These are phyloP conservation scores for Monopterus albus DNA, from an alignment of 2,113 vertebrate species.

Conservation along the genomic window DNA sequence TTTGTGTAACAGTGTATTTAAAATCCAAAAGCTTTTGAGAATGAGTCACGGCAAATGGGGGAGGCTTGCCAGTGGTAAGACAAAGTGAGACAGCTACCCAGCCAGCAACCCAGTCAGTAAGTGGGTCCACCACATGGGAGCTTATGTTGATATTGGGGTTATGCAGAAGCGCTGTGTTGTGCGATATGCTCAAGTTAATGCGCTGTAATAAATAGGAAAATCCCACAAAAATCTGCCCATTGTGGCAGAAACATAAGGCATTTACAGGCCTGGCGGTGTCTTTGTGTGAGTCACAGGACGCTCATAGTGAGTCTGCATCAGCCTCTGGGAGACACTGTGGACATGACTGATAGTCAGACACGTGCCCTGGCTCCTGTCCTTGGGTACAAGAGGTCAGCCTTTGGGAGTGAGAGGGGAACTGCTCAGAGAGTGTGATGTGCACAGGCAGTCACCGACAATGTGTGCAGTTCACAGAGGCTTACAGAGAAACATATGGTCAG, in stretches of 20 bases:
- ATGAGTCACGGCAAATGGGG: conserved; percentile 59
- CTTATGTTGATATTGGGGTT: conserved; percentile 67
- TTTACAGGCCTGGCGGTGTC: conserved; percentile 48
- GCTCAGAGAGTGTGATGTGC: background rate
- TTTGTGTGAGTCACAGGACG: conserved; percentile 54
- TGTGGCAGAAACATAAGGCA: conserved; percentile 68
- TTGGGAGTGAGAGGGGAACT: conserved; percentile 27
- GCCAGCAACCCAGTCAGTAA: conserved; percentile 53
- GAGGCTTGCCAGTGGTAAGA: conserved; percentile 42
- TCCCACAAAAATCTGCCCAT: conserved; percentile 68
- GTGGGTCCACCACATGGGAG: conserved; percentile 55
- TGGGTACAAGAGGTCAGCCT: conserved; percentile 23
- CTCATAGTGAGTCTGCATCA: conserved; percentile 45
- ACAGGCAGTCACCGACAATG: conserved; percentile 12
- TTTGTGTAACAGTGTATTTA: conserved; percentile 44
- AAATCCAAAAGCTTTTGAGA: conserved; percentile 57
- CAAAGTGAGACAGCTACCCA: conserved; percentile 45
- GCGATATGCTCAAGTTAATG: conserved; percentile 74
- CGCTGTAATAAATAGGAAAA: conserved; percentile 72
- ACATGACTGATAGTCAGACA: conserved; percentile 55
- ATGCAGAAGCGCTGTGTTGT: conserved; percentile 57
- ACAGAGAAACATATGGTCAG: conserved; percentile 39
- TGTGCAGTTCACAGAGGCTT: background rate
- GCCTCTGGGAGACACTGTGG: conserved; percentile 40
- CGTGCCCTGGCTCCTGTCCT: conserved; percentile 32